Evolutionary conservation across 2,797 vertebrate genomes (phyloP).

Genomic region (Clarias fuscus): DNA sequence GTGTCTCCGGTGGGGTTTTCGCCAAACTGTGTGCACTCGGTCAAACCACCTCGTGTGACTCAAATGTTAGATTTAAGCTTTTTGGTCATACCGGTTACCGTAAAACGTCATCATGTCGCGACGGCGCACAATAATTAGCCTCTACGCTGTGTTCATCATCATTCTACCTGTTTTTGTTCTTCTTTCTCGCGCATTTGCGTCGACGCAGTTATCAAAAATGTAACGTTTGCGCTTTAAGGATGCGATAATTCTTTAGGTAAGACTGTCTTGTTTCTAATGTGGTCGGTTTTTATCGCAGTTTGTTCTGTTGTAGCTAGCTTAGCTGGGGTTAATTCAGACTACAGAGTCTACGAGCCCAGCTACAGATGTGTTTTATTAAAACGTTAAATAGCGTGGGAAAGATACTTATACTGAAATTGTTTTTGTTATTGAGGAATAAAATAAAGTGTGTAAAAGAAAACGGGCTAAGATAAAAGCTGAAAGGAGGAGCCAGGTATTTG

Average conservation of each 20-base stretch:
- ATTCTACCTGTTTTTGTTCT: background rate
- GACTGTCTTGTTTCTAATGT: background rate
- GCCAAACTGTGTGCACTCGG: background rate
- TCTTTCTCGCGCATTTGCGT: background rate
- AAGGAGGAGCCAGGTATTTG: background rate
- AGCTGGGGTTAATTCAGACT: background rate
- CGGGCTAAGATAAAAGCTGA: too few relatives aligned
- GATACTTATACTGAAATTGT: background rate
- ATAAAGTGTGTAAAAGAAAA: background rate
- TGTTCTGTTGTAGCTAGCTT: background rate
- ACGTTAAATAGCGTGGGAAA: too few relatives aligned
- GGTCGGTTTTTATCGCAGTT: background rate
- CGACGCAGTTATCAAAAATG: slow-evolving; percentile 1
- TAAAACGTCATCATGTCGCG: background rate
- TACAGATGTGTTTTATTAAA: background rate
- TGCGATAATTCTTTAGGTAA: background rate
- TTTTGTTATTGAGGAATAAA: background rate
- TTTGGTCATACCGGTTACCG: background rate
- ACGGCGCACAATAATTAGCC: background rate
- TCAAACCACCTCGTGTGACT: background rate
- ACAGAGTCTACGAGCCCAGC: background rate
- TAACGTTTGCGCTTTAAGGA: background rate
- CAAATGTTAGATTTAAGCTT: background rate
- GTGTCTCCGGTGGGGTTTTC: background rate
- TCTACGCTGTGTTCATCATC: background rate